These are phyloP conservation scores for Phragmatobia fuliginosa DNA, from an alignment of 2,888 invertebrate species.

Conservation along the genomic window DNA sequence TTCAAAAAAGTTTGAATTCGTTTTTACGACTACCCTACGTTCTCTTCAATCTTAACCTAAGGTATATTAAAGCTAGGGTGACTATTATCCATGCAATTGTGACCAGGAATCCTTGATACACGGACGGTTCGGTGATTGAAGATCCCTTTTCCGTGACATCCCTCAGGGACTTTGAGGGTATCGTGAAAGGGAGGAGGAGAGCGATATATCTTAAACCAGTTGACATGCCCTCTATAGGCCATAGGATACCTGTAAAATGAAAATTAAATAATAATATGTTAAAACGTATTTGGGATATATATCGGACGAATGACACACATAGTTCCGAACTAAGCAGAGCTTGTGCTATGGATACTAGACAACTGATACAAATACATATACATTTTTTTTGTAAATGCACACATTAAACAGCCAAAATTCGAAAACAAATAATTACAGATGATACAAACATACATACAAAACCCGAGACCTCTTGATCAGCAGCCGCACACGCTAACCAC, in stretches of 20 bases:
- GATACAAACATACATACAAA: too few relatives aligned
- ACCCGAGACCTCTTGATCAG: too few relatives aligned
- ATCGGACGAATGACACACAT: too few relatives aligned
- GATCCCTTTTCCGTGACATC: slow-evolving; percentile 92
- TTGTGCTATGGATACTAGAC: too few relatives aligned
- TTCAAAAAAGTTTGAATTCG: neutral
- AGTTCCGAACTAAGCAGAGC: too few relatives aligned
- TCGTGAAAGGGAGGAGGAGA: slow-evolving; percentile 91
- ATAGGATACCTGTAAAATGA: slow-evolving; percentile 84
- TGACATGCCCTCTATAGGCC: slow-evolving; percentile 91
- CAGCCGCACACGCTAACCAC: too few relatives aligned
- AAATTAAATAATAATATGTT: too few relatives aligned
- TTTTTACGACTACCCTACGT: slow-evolving; percentile 49
- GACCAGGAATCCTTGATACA: slow-evolving; percentile 91
- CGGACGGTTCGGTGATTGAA: slow-evolving; percentile 88
- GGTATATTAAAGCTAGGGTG: slow-evolving; percentile 85
- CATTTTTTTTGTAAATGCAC: too few relatives aligned
- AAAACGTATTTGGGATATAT: too few relatives aligned
- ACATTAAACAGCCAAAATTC: neutral
- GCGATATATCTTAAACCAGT: slow-evolving; percentile 87
- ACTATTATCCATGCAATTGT: slow-evolving; percentile 88
- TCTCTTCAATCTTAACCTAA: slow-evolving; percentile 76
- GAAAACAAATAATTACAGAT: too few relatives aligned
- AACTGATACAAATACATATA: too few relatives aligned
- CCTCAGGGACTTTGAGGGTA: slow-evolving; percentile 91